These are phyloP conservation scores for Colistium nudipinnis DNA, from an alignment of 2,113 vertebrate species.

Conservation along the genomic window DNA sequence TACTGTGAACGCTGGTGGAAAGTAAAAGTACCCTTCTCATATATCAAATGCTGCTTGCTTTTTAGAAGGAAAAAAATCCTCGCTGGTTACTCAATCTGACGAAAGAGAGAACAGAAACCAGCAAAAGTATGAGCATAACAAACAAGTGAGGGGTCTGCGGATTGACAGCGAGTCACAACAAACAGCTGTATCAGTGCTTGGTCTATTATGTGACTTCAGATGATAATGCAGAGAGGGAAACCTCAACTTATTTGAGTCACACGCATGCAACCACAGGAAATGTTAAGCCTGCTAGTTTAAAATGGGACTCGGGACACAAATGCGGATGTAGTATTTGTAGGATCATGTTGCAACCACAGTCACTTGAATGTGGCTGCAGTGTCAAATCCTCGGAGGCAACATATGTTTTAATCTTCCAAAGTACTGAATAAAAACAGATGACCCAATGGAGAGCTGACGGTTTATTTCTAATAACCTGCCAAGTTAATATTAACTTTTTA, in stretches of 20 bases:
- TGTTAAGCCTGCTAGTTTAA: constrained; percentile 19
- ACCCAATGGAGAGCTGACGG: not conserved
- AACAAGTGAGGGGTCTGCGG: not conserved
- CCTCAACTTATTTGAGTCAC: constrained; percentile 29
- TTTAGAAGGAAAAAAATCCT: constrained; percentile 10
- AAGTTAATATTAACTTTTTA: constrained; percentile 12
- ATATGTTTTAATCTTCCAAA: constrained; percentile 5
- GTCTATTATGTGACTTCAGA: not conserved
- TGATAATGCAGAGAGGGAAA: constrained; percentile 9
- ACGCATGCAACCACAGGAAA: constrained; percentile 61
- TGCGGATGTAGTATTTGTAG: constrained; percentile 58
- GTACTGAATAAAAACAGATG: not conserved
- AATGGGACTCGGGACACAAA: constrained; percentile 61
- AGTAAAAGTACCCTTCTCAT: constrained; percentile 28
- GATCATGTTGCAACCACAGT: constrained; percentile 55
- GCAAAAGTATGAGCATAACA: not conserved
- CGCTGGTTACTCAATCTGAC: not conserved
- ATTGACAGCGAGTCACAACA: constrained; percentile 16
- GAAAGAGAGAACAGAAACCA: not conserved
- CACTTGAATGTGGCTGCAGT: constrained; percentile 36
- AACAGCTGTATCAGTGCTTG: not conserved
- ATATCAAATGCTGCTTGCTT: constrained; percentile 16
- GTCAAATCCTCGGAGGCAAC: constrained; percentile 31
- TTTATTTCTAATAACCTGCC: not conserved
- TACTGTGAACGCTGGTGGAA: constrained; percentile 23